phyloP scores from a whole-genome alignment of 2,888 invertebrate genomes.

The Linnaemya vulpina region DNA sequence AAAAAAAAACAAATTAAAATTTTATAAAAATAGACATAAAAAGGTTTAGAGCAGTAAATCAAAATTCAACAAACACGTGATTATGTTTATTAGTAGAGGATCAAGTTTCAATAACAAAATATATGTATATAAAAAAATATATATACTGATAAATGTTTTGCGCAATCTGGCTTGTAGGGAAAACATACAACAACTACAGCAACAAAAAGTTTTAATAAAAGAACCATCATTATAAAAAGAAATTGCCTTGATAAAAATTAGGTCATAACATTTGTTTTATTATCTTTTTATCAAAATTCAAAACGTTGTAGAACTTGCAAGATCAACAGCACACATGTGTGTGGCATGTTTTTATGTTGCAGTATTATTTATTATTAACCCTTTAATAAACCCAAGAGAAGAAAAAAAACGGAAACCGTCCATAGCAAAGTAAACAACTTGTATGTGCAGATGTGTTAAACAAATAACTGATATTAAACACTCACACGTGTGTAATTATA shows the following conservation, averaged over 20 bases:
- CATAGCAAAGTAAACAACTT: slow-evolving; percentile 24
- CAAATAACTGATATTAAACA: slow-evolving; percentile 31
- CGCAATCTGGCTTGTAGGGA: neutral
- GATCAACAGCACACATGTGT: slow-evolving; percentile 1
- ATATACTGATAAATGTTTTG: neutral
- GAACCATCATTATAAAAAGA: slow-evolving; percentile 34
- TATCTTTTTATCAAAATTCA: neutral
- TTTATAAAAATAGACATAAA: slow-evolving; percentile 8
- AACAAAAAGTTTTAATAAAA: slow-evolving; percentile 22
- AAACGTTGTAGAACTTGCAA: neutral
- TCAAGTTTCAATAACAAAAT: slow-evolving; percentile 60
- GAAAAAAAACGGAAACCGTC: slow-evolving; percentile 47
- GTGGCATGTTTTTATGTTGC: neutral
- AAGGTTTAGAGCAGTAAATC: slow-evolving; percentile 45
- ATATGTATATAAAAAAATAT: neutral
- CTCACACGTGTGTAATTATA: slow-evolving; percentile 20
- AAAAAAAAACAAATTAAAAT: neutral
- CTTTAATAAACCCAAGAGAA: slow-evolving; percentile 23
- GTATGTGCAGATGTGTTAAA: slow-evolving; percentile 55
- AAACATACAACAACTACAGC: neutral
- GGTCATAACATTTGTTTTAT: slow-evolving; percentile 56
- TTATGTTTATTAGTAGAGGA: slow-evolving; percentile 69
- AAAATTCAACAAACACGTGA: slow-evolving; percentile 69
- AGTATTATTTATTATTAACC: slow-evolving; percentile 24
- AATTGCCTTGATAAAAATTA: slow-evolving; percentile 56